phyloP scores from a whole-genome alignment of 2,113 vertebrate species.

The Rhinogobius similis region DNA sequence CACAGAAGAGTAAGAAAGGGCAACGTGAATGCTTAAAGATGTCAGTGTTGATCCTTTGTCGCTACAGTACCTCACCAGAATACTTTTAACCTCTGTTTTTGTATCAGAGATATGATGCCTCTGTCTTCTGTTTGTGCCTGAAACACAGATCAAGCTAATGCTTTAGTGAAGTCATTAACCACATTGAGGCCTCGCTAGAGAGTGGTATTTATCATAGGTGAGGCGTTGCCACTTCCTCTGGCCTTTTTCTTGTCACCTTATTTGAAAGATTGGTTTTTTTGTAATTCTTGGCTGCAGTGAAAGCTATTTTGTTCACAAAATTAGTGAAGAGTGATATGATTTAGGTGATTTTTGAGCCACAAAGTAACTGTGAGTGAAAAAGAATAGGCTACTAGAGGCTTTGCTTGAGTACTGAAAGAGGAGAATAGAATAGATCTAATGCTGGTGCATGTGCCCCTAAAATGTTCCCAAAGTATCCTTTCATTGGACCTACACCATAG shows the following conservation, averaged over 20 bases:
- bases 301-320: constrained; percentile 20
- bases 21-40: constrained; percentile 24
- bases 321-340: background rate
- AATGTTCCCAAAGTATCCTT: constrained; percentile 58
- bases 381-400: constrained; percentile 16
- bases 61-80: constrained; percentile 61
- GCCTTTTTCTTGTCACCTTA: constrained; percentile 57
- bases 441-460: constrained; percentile 35
- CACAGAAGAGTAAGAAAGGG: constrained; percentile 11
- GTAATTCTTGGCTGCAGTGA: constrained; percentile 6
- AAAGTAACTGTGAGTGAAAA: constrained; percentile 15
- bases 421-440: constrained; percentile 32
- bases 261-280: constrained; percentile 9
- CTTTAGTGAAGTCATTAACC: constrained; percentile 40
- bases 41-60: constrained; percentile 26
- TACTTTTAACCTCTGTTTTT: constrained; percentile 37
- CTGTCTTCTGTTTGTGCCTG: constrained; percentile 71
- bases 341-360: no score
- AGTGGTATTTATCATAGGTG: constrained; percentile 28
- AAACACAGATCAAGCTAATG: constrained; percentile 65
- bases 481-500: constrained; percentile 66
- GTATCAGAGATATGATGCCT: constrained; percentile 59
- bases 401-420: constrained; percentile 23
- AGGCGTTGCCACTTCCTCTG: constrained; percentile 40
- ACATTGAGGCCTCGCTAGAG: constrained; percentile 53